These are phyloP conservation scores for Casuarius casuarius DNA, from an alignment of 2,113 vertebrate genomes.

Conservation along the genomic window DNA sequence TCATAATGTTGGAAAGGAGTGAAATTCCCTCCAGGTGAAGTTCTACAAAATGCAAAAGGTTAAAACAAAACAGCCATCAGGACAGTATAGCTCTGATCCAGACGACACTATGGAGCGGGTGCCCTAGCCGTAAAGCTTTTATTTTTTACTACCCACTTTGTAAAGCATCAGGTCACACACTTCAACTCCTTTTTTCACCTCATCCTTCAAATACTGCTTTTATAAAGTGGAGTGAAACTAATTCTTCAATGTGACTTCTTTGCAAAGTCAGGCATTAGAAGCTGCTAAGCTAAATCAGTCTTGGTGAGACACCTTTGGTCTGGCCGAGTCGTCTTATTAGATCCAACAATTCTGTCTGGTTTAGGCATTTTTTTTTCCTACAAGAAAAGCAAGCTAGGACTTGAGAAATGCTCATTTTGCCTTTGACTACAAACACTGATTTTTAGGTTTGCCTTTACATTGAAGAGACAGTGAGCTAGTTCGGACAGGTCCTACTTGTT, in stretches of 20 bases:
- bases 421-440: neutral
- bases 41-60: neutral
- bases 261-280: neutral
- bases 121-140: neutral
- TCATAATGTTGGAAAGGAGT: neutral
- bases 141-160: neutral
- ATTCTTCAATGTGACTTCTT: neutral
- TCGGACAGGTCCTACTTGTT: neutral
- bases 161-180: neutral
- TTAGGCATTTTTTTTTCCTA: neutral
- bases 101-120: neutral
- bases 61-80: neutral
- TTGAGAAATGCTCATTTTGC: neutral
- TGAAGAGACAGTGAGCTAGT: neutral
- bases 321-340: neutral
- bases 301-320: neutral
- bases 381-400: neutral
- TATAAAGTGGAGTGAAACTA: neutral
- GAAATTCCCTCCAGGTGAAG: neutral
- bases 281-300: neutral
- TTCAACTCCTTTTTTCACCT: neutral
- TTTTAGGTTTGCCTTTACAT: neutral
- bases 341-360: neutral
- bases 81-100: fast-evolving
- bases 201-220: neutral